phyloP scores from a whole-genome alignment of 2,797 vertebrate genomes.

The Pampus argenteus region DNA sequence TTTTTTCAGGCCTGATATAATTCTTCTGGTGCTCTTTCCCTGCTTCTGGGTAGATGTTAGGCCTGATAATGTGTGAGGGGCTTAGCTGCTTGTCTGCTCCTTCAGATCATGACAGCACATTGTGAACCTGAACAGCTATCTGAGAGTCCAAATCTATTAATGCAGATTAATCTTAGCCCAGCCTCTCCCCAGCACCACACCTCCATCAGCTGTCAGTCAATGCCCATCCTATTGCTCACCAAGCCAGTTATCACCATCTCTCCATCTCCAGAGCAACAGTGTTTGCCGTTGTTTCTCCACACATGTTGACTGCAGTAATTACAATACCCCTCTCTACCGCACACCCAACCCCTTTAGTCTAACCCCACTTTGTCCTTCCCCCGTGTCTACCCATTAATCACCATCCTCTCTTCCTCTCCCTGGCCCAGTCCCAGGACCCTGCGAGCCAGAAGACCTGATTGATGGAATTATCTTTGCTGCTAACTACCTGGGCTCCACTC shows the following conservation, averaged over 20 bases:
- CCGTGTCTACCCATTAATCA: constrained; percentile 30
- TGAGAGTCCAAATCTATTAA: constrained; percentile 74
- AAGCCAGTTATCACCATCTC: constrained; percentile 44
- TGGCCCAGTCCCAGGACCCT: constrained; percentile 95
- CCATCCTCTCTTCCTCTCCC: constrained; percentile 46
- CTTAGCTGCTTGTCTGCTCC: constrained; percentile 47
- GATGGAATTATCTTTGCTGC: constrained; percentile 99
- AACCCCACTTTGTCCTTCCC: constrained; percentile 28
- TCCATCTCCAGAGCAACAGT: constrained; percentile 45
- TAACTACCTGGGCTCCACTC: constrained; percentile 98
- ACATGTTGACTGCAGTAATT: constrained; percentile 39
- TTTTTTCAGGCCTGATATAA: constrained; percentile 8
- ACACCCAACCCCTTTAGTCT: constrained; percentile 23
- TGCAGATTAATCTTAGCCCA: constrained; percentile 65
- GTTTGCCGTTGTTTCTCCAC: constrained; percentile 54
- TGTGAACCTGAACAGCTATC: constrained; percentile 62
- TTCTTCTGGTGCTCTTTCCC: constrained; percentile 16
- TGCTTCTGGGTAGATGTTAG: constrained; percentile 44
- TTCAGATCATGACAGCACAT: constrained; percentile 62
- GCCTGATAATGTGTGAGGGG: constrained; percentile 45
- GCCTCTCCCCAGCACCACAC: constrained; percentile 39
- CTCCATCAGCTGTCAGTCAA: constrained; percentile 53
- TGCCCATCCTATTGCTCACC: constrained; percentile 55
- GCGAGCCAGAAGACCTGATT: constrained; percentile 98
- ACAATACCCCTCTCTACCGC: constrained; percentile 18